Base-by-base conservation (phyloP, 2,888 invertebrate genomes). In the Therioaphis trifolii region DNA sequence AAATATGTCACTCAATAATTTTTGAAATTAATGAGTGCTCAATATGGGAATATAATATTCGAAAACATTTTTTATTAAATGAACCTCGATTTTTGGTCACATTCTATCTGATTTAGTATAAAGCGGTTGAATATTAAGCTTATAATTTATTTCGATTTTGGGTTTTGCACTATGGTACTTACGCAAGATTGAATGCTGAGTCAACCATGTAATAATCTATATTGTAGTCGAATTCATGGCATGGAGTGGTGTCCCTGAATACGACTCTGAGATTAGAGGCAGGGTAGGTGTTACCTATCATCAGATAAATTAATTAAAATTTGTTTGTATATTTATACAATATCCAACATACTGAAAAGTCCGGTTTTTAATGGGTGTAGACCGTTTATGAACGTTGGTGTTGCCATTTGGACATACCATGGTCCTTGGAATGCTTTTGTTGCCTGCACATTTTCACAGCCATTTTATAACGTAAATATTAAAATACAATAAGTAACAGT, bases 311-410 rank as follows among this genome's bases (percentile, higher is more conserved):
- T 35, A 11, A 21, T 21, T 55, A 74, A 55, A 35, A 9, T 35
- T 35, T 35, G 35, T 35, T 3, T 35, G 35, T 35, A 35, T 35
- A 35, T n/a, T n/a, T n/a, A 35, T 35, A 35, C 35, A 21, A 12
- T n/a, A 27, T 24, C 27, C 15, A 43, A 49, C 79, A 15, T 79
- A 79, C 79, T 35, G 15, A 79, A 69, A 0, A 79, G 2, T 27
- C 79, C 79, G 1, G 43, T 55, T 27, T n/a, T 40, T 4, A 43
- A 14, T 27, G 69, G 12, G 2, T 9, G 9, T 0, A 5, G 0
- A 0, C 9, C 40, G 4, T 69, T 11, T 0, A 77, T 27, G 3
- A 1, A 43, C 5, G 27, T n/a, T 7, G 79, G 79, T 27, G 79
- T n/a, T 3, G 55, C 12, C 40, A 55, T 14, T n/a, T 68, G 35